Percentiles rank a stretch among this genome's conserved stretches.
phyloP scores from a whole-genome alignment of 2,797 vertebrate genomes.

The Simalia tracyae region DNA sequence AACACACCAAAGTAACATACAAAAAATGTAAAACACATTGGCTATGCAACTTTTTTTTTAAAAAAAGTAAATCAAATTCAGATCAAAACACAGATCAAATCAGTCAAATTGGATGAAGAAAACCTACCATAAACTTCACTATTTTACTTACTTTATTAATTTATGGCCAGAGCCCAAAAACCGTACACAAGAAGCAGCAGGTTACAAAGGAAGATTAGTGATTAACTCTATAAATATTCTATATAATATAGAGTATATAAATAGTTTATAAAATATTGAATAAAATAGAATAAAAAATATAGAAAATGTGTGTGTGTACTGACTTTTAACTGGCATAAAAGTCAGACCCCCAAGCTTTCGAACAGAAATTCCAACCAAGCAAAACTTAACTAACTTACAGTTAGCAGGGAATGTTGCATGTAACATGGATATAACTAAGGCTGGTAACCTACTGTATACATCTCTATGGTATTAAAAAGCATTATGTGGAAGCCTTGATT shows the following conservation, averaged over 20 bases:
- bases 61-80: neutral
- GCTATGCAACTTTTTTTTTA: neutral
- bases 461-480: neutral
- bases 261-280: no score
- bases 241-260: neutral
- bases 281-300: no score
- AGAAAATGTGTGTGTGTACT: no score
- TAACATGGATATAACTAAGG: no score
- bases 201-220: neutral
- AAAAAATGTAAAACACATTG: neutral
- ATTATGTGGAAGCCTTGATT: neutral
- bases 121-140: neutral
- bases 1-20: neutral
- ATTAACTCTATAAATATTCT: neutral
- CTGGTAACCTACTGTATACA: neutral
- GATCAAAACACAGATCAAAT: neutral
- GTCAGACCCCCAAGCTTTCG: neutral
- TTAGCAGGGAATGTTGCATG: neutral
- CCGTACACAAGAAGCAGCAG: neutral
- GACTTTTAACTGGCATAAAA: neutral
- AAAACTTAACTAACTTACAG: neutral
- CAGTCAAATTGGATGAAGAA: neutral
- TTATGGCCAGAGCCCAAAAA: neutral
- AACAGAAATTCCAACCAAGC: neutral
- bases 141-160: neutral